Evolutionary conservation across 2,113 vertebrate species (phyloP).

Genomic region (Hippocampus comes): DNA sequence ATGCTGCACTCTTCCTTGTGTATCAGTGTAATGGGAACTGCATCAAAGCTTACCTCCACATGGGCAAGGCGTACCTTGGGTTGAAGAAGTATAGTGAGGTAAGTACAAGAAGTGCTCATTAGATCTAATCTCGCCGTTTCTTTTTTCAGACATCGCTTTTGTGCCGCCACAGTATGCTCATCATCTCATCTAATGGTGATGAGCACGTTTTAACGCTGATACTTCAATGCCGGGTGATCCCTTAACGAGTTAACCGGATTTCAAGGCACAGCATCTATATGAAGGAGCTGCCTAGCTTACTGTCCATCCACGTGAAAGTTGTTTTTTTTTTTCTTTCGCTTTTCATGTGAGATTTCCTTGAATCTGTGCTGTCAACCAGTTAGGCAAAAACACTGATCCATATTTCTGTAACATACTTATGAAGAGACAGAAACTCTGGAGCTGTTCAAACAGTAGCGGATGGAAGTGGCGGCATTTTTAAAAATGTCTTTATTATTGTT

Average conservation of each 20-base stretch:
- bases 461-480: neutral
- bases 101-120: conserved; percentile 43
- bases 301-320: neutral
- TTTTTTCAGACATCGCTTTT: conserved; percentile 8
- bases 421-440: neutral
- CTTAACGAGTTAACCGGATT: neutral
- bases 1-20: conserved; percentile 24
- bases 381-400: neutral
- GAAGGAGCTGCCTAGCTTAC: neutral
- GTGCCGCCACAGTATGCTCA: neutral
- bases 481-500: too few relatives aligned
- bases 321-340: neutral
- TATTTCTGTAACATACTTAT: conserved; percentile 3
- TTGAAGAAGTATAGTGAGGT: conserved; percentile 79
- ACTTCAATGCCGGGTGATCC: neutral
- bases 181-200: neutral
- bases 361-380: neutral
- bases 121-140: neutral
- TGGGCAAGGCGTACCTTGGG: conserved; percentile 83
- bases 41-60: conserved; percentile 84
- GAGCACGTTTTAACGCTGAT: neutral
- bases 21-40: conserved; percentile 83
- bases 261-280: neutral
- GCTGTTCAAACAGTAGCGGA: neutral
- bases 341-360: neutral